A percentile compares a stretch with the other conserved stretches of the same genome.
Conservation (phyloP, 2,797 vertebrate genomes). For the Lepilemur ruficaudatus region DNA sequence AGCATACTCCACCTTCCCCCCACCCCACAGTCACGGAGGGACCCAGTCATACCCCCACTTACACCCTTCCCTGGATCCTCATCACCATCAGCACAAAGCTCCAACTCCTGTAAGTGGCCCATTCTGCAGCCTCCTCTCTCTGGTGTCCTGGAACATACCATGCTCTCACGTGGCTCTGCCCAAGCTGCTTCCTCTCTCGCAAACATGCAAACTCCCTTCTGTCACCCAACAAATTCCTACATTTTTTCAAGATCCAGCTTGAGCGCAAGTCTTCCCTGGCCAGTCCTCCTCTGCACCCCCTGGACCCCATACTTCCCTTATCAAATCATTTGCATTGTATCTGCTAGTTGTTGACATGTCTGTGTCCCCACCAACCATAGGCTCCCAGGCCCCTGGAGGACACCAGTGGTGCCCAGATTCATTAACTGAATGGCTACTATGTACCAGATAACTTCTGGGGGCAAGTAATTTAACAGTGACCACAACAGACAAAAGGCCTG, state of each 20-base stretch:
- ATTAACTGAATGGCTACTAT: background rate
- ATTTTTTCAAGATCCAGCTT: background rate
- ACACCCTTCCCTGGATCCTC: background rate
- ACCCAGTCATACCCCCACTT: background rate
- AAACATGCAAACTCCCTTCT: background rate
- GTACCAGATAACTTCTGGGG: background rate
- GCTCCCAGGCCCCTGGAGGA: background rate
- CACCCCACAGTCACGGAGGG: rapidly evolving
- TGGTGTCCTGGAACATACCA: background rate
- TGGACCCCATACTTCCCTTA: background rate
- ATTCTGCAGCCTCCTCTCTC: background rate
- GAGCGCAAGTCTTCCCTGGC: background rate
- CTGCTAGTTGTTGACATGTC: background rate
- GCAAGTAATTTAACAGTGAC: background rate
- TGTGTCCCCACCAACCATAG: background rate
- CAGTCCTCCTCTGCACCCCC: background rate
- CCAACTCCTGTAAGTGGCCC: background rate
- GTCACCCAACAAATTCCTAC: background rate
- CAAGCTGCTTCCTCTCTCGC: background rate
- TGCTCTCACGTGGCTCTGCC: background rate
- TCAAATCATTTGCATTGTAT: background rate
- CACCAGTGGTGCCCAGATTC: background rate
- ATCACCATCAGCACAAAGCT: background rate
- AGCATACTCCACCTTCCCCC: background rate
- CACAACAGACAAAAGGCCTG: background rate